These are phyloP conservation scores for Eolophus roseicapilla DNA, from an alignment of 2,113 vertebrate genomes.

Conservation along the genomic window DNA sequence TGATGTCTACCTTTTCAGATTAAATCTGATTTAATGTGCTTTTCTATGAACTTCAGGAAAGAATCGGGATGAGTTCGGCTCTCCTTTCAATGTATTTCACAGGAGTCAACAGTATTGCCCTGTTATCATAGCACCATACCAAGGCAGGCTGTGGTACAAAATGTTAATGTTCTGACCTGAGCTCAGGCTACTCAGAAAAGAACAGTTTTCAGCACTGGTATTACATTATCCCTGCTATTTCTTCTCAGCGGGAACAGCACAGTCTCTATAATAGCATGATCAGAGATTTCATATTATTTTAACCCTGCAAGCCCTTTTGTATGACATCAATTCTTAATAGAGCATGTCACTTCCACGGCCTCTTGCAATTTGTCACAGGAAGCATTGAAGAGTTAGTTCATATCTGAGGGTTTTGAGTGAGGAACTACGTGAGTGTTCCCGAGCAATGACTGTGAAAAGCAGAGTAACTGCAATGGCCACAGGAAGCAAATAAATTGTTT, in stretches of 20 bases:
- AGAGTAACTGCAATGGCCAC: neutral
- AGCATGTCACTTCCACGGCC: neutral
- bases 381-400: neutral
- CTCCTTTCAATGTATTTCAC: neutral
- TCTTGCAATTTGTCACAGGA: neutral
- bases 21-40: neutral
- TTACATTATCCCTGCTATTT: neutral
- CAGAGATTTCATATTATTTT: neutral
- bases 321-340: neutral
- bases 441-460: neutral
- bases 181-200: neutral
- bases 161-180: neutral
- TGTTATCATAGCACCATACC: neutral
- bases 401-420: neutral
- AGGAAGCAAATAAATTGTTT: neutral
- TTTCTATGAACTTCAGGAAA: constrained; percentile 8
- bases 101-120: neutral
- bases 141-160: neutral
- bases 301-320: neutral
- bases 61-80: neutral
- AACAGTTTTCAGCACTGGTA: neutral
- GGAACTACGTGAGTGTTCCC: neutral
- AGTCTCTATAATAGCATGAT: neutral
- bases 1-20: neutral
- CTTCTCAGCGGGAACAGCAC: neutral